phyloP scores from a whole-genome alignment of 92 coral and sea anemone genomes.

The Palythoa heliodiscus region DNA sequence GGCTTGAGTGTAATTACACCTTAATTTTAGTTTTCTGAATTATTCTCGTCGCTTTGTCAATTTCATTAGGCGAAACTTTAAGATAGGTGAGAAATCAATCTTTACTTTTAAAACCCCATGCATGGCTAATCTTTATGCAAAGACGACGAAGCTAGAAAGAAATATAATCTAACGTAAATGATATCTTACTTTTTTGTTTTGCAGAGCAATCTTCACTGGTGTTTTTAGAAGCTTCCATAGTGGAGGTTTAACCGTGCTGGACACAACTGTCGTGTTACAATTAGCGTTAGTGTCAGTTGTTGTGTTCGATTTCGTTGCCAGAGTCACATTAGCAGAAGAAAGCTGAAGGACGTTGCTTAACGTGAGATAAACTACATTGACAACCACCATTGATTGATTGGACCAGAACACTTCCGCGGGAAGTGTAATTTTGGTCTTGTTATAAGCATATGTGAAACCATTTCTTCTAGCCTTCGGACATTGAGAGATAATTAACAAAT shows the following conservation, averaged over 20 bases:
- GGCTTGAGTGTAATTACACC: too few relatives aligned
- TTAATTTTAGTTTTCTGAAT: too few relatives aligned
- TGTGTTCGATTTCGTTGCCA: constrained; percentile 17
- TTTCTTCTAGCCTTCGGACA: constrained; percentile 36
- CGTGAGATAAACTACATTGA: constrained; percentile 67
- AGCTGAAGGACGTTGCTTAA: constrained; percentile 63
- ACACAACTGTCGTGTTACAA: constrained; percentile 75
- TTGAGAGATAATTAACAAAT: background rate
- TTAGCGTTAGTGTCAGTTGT: background rate
- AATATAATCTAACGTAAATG: background rate
- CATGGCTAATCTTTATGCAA: background rate
- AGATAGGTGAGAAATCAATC: background rate
- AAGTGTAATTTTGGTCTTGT: constrained; percentile 53
- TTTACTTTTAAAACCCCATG: background rate
- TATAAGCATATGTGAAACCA: constrained; percentile 50
- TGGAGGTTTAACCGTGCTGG: constrained; percentile 76
- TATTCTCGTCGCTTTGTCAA: too few relatives aligned
- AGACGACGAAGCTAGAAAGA: background rate
- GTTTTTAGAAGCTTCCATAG: constrained; percentile 44
- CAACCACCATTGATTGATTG: constrained; percentile 45
- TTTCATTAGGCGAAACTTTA: too few relatives aligned
- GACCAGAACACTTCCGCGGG: constrained; percentile 64
- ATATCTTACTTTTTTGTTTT: constrained; percentile 61
- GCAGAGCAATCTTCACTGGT: constrained; percentile 75
- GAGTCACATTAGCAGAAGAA: constrained; percentile 6